Evolutionary conservation across 2,113 vertebrate genomes (phyloP).

Genomic region (Oryzias celebensis): DNA sequence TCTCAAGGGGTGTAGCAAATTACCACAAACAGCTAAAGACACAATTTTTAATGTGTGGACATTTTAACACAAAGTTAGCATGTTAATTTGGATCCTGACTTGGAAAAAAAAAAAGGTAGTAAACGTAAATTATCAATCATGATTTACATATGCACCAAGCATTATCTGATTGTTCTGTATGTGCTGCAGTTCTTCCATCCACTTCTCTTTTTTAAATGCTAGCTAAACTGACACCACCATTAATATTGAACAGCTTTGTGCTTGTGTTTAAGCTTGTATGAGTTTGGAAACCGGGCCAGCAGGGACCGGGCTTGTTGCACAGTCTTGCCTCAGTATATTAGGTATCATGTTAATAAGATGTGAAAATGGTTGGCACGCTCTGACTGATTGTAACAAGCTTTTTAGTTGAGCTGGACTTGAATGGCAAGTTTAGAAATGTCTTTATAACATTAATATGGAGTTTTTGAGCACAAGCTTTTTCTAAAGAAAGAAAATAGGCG

Average conservation of each 20-base stretch:
- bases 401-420: too few relatives aligned
- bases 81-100: too few relatives aligned
- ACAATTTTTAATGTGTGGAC: too few relatives aligned
- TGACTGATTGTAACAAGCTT: not conserved
- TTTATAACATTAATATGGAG: not conserved
- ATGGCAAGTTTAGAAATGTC: too few relatives aligned
- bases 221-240: conserved; percentile 37
- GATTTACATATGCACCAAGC: not conserved
- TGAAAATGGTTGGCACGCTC: not conserved
- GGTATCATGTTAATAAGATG: not conserved
- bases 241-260: conserved; percentile 42
- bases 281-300: conserved; percentile 1
- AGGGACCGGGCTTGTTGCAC: conserved; percentile 39
- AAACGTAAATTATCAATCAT: too few relatives aligned
- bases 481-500: not conserved
- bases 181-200: not conserved
- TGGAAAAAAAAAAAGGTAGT: too few relatives aligned
- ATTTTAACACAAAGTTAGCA: too few relatives aligned
- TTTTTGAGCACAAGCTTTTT: not conserved
- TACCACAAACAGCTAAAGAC: too few relatives aligned
- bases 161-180: conserved; percentile 14
- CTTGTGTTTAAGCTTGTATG: not conserved
- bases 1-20: too few relatives aligned
- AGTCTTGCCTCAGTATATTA: conserved; percentile 14
- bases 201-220: conserved; percentile 11